Evolutionary conservation across 1,140 invertebrate species (phyloP).

Genomic region (Drosophila hydei): DNA sequence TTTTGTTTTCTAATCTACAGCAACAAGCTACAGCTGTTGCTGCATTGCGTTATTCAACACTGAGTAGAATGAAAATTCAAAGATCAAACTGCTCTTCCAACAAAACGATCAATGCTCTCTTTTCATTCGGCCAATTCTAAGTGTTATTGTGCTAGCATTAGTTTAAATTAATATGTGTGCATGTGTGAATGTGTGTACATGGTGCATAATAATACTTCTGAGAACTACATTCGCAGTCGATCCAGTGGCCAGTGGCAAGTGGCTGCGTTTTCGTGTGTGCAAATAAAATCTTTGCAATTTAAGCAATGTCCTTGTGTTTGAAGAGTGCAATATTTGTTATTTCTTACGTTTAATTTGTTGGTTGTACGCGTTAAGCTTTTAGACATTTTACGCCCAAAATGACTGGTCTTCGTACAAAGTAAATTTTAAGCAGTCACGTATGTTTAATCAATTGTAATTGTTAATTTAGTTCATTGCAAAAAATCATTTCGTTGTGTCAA

Average conservation of each 20-base stretch:
- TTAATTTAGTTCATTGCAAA: slow-evolving; percentile 38
- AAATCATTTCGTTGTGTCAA: slow-evolving; percentile 58
- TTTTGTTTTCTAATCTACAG: slow-evolving; percentile 9
- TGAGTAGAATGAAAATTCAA: slow-evolving; percentile 6
- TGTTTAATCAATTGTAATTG: slow-evolving; percentile 69
- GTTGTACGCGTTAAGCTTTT: slow-evolving; percentile 50
- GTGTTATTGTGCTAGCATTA: slow-evolving; percentile 14
- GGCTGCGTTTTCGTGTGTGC: slow-evolving; percentile 5
- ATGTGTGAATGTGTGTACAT: slow-evolving; percentile 1
- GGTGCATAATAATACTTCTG: slow-evolving; percentile 12
- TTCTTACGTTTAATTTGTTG: slow-evolving; percentile 57
- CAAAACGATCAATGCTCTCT: slow-evolving; percentile 19
- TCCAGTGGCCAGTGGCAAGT: slow-evolving; percentile 21
- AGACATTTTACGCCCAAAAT: slow-evolving; percentile 45
- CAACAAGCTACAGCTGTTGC: not conserved
- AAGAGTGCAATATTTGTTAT: slow-evolving; percentile 5
- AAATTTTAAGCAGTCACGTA: slow-evolving; percentile 22
- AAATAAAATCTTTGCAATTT: slow-evolving; percentile 14
- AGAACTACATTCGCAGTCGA: not conserved
- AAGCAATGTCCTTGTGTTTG: slow-evolving; percentile 6
- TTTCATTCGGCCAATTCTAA: not conserved
- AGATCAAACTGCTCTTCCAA: slow-evolving; percentile 14
- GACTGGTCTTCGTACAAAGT: not conserved
- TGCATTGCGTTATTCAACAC: slow-evolving; percentile 32
- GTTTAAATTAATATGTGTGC: slow-evolving; percentile 10